A percentile compares a stretch with the other conserved stretches of the same genome.
Conservation (phyloP, 2,797 vertebrate species). For the Anabacerthia variegaticeps region DNA sequence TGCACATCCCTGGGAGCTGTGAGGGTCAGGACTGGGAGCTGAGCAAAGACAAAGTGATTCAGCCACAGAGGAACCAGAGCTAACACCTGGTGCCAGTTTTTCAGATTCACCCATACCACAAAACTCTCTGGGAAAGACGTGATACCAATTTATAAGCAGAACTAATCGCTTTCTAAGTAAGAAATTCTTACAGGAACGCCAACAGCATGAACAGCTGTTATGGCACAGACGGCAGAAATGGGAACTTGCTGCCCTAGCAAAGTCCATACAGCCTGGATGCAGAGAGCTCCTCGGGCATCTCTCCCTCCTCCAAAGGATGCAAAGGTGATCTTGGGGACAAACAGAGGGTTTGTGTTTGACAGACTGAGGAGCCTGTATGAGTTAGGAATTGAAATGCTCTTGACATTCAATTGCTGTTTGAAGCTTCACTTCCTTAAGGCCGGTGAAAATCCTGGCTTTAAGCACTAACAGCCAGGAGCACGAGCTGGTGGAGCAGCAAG, state of each 20-base stretch:
- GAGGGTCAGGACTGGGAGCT: neutral
- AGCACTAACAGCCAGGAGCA: neutral
- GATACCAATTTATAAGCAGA: neutral
- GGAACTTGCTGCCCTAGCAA: neutral
- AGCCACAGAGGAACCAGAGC: accelerated
- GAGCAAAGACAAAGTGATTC: neutral
- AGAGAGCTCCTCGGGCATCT: neutral
- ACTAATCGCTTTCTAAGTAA: neutral
- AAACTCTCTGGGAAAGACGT: neutral
- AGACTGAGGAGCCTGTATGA: neutral
- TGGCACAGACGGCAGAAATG: neutral
- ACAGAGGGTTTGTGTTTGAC: neutral
- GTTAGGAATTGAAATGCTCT: neutral
- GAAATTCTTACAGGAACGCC: neutral
- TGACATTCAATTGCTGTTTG: neutral
- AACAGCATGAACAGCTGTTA: neutral
- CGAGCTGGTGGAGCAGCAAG: neutral
- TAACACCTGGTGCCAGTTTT: neutral
- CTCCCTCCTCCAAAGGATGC: neutral
- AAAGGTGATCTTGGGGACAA: neutral
- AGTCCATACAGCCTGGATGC: accelerated
- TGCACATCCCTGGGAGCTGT: neutral
- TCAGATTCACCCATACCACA: neutral
- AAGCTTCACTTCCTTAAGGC: neutral
- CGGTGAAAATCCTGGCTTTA: neutral